Base-by-base conservation (phyloP, 2,113 vertebrate genomes). In the Bucco capensis region DNA sequence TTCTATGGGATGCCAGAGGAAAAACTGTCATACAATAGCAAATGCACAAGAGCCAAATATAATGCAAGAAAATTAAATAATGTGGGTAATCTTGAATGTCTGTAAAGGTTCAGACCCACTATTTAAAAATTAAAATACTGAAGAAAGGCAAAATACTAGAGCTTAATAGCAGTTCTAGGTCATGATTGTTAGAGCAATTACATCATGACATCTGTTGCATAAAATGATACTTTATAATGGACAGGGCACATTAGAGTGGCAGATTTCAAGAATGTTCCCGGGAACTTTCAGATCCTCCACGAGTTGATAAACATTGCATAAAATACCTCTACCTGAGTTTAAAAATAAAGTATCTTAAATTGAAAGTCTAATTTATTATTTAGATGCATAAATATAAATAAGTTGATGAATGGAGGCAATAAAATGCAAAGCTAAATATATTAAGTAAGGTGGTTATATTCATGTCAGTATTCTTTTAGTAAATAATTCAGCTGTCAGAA, bases 231-330 rank as follows among this genome's bases (percentile, higher is more conserved):
- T 66, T 38, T 5, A 22, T 14, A 74, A 53, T 3, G 27, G 11
- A 15, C 8, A 62, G 23, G 11, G 27, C 24, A 46, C 12, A 22
- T 6, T 14, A 0, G 3, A 74, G 31, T 46, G 8, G 50, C 6
- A 49, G 31, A 44, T 81, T 71, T 79, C 33, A 89, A n/a, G 25
- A 46, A 19, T 16, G 22, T 21, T 77, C 3, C 14, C 69, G 10
- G 14, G 23, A 72, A 46, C 12, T 40, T 62, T 22, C 0, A 0
- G 13, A n/a, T 74, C 9, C 6, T 31, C 19, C 5, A 8, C 11
- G 30, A 82, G 7, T 2, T 72, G 44, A 75, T 73, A 50, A 67
- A 27, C 15, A 58, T 47, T 60, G 10, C 7, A 67, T 58, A 70
- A 81, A 70, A 78, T 37, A 51, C 13, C 7, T n/a, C 57, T 66